Conservation (phyloP, 1,140 invertebrate genomes). For the Ceratoteleas bidentatus region DNA sequence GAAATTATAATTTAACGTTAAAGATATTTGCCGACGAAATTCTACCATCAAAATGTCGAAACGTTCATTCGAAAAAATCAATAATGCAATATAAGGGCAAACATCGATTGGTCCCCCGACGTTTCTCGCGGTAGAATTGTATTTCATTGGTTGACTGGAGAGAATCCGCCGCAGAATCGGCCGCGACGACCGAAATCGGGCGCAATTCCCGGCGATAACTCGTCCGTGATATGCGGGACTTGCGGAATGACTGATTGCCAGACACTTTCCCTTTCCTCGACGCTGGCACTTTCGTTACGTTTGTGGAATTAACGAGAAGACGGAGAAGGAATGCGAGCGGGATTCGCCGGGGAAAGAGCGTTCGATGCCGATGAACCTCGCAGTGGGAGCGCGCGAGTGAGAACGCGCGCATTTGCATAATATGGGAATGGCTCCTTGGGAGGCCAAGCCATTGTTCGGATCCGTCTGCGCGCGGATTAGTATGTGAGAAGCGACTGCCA, state of each 20-base stretch:
- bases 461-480: conserved; percentile 69
- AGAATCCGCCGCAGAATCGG: too few relatives aligned
- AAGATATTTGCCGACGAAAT: too few relatives aligned
- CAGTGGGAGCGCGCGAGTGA: conserved; percentile 39
- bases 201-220: too few relatives aligned
- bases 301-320: conserved; percentile 26
- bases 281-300: conserved; percentile 31
- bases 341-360: conserved; percentile 23
- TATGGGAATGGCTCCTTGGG: conserved; percentile 73
- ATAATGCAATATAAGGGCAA: too few relatives aligned
- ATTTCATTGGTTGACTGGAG: too few relatives aligned
- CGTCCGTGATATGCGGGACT: not conserved
- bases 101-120: too few relatives aligned
- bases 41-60: too few relatives aligned
- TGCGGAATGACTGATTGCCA: conserved; percentile 26
- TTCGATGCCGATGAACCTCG: conserved; percentile 16
- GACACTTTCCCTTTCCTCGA: conserved; percentile 48
- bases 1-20: too few relatives aligned
- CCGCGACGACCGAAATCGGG: too few relatives aligned
- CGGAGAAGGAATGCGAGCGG: conserved; percentile 3
- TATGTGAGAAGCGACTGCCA: conserved; percentile 74
- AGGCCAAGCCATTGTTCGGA: conserved; percentile 73
- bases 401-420: conserved; percentile 74
- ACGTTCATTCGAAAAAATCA: too few relatives aligned
- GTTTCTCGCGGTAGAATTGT: too few relatives aligned